Conservation (phyloP, 2,113 vertebrate species). For the Chloebia gouldiae region DNA sequence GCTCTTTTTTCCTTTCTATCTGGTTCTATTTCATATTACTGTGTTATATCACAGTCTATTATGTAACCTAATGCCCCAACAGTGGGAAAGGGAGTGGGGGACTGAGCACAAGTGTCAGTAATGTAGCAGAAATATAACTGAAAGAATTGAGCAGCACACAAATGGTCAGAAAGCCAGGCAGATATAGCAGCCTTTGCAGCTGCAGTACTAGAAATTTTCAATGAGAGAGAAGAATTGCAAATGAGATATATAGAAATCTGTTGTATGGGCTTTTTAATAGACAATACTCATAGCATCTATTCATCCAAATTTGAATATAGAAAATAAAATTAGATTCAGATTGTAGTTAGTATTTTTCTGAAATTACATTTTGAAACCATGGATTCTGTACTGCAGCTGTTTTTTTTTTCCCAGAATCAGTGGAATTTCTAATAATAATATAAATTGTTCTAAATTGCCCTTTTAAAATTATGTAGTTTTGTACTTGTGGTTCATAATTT, state of each 20-base stretch:
- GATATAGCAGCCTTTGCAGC: not conserved
- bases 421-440: not conserved
- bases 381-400: not conserved
- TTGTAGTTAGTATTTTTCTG: constrained; percentile 29
- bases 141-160: not conserved
- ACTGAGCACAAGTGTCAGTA: not conserved
- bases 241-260: constrained; percentile 21
- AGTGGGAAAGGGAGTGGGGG: not conserved
- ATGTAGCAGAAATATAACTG: not conserved
- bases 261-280: constrained; percentile 12
- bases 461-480: not conserved
- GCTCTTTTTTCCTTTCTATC: not conserved
- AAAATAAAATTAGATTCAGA: constrained; percentile 47
- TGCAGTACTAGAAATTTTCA: not conserved
- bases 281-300: not conserved
- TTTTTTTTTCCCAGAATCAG: not conserved
- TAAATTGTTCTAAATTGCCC: not conserved
- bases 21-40: not conserved
- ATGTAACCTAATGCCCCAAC: not conserved
- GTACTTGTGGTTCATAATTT: not conserved
- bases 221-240: not conserved
- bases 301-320: constrained; percentile 26
- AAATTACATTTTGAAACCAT: constrained; percentile 6
- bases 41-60: not conserved
- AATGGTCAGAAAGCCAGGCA: not conserved